Evolutionary conservation across 2,888 invertebrate species (phyloP).

Genomic region (Cephus runcator): DNA sequence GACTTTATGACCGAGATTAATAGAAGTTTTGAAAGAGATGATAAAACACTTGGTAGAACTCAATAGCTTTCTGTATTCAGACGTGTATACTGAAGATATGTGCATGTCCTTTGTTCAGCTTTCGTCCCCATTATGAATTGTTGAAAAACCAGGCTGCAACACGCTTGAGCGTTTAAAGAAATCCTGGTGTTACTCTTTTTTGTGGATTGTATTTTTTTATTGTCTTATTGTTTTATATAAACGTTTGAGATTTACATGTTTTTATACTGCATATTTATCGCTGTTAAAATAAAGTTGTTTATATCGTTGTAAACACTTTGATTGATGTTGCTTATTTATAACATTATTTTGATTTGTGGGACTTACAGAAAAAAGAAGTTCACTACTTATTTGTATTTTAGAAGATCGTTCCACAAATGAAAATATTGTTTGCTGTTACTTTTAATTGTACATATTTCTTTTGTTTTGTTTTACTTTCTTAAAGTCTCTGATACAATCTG

Average conservation of each 20-base stretch:
- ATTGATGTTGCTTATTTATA: constrained; percentile 38
- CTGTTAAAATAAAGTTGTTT: constrained; percentile 41
- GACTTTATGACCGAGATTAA: constrained; percentile 20
- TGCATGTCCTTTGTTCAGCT: not conserved
- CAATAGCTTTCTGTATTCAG: not conserved
- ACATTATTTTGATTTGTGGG: constrained; percentile 32
- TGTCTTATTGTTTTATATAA: constrained; percentile 3
- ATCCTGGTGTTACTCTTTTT: constrained; percentile 9
- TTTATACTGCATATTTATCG: constrained; percentile 35
- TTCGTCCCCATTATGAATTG: not conserved
- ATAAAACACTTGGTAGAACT: not conserved
- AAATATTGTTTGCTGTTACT: not conserved
- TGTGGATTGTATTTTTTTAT: not conserved
- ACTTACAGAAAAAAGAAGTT: not conserved
- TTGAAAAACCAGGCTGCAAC: not conserved
- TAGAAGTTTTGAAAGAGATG: constrained; percentile 8
- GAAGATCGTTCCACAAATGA: not conserved
- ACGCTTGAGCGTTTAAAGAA: not conserved
- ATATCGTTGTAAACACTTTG: constrained; percentile 33
- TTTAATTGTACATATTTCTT: not conserved
- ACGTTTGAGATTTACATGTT: constrained; percentile 23
- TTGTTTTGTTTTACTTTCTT: not conserved
- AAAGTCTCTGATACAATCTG: not conserved
- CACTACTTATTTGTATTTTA: not conserved
- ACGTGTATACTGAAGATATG: not conserved